A percentile compares a stretch with the other conserved stretches of the same genome.
Conservation (phyloP, 1,140 invertebrate genomes). For the Aphis gossypii region DNA sequence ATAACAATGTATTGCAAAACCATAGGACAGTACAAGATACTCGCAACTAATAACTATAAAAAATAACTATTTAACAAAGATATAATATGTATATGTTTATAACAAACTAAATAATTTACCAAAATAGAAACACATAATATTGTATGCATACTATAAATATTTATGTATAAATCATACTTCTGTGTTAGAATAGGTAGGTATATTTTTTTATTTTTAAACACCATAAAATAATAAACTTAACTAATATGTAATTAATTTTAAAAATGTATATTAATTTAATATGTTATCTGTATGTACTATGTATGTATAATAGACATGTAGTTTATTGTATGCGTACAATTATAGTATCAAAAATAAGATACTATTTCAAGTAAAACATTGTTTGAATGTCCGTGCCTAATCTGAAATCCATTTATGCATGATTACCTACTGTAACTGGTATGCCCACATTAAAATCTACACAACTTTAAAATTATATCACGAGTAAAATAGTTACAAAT, state of each 20-base stretch:
- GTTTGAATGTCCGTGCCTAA: slow-evolving; percentile 39
- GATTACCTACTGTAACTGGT: neutral
- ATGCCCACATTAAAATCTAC: neutral
- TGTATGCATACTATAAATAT: neutral
- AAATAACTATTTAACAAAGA: neutral
- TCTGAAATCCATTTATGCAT: slow-evolving; percentile 1
- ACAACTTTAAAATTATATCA: slow-evolving; percentile 42
- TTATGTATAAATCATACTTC: neutral
- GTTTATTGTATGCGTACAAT: neutral
- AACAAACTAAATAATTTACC: neutral
- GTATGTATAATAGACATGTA: neutral
- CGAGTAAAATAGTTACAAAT: slow-evolving; percentile 17
- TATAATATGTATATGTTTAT: neutral
- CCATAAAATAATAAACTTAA: neutral
- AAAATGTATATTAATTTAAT: neutral
- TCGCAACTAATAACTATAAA: neutral
- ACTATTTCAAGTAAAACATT: slow-evolving; percentile 12
- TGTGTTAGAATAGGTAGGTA: neutral
- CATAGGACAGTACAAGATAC: neutral
- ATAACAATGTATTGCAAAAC: slow-evolving; percentile 10
- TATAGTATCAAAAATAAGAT: neutral
- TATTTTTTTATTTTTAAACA: neutral
- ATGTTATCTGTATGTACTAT: neutral
- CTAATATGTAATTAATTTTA: neutral
- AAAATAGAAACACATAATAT: neutral